Percentiles rank a stretch among this genome's conserved stretches.
phyloP scores from a whole-genome alignment of 2,113 vertebrate genomes.

The Spea multiplicata region DNA sequence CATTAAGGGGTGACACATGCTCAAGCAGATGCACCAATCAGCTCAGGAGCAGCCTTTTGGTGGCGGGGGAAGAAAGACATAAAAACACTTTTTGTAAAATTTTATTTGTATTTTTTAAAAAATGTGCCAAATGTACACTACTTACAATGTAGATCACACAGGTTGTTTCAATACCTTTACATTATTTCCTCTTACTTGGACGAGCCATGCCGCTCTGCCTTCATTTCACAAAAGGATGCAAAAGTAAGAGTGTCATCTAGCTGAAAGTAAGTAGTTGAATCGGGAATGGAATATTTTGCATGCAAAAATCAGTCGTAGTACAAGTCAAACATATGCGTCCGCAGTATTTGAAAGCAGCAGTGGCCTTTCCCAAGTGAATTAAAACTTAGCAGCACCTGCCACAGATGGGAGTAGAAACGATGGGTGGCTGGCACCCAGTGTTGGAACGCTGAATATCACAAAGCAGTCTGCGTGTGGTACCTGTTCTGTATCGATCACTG shows the following conservation, averaged over 20 bases:
- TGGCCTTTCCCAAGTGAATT: constrained; percentile 15
- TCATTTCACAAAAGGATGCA: not conserved
- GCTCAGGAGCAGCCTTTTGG: too few species aligned
- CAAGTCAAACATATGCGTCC: constrained; percentile 7
- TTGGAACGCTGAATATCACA: not conserved
- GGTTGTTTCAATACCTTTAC: constrained; percentile 26
- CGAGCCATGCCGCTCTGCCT: not conserved
- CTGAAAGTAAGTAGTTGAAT: not conserved
- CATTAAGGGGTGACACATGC: too few species aligned
- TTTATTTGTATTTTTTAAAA: constrained; percentile 36
- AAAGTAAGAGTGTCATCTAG: not conserved
- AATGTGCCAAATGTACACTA: constrained; percentile 35
- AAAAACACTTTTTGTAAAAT: constrained; percentile 32
- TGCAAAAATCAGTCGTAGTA: constrained; percentile 20
- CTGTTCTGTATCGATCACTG: not conserved
- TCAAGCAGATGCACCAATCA: too few species aligned
- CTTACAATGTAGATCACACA: constrained; percentile 34
- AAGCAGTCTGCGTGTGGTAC: not conserved
- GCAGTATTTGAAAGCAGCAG: constrained; percentile 38
- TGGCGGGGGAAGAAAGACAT: too few species aligned
- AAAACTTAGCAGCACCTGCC: constrained; percentile 2
- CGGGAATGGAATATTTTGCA: constrained; percentile 10
- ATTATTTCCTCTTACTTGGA: not conserved
- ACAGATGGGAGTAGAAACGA: not conserved
- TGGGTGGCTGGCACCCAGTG: too few species aligned